Evolutionary conservation across 2,797 vertebrate genomes (phyloP), one percentile per base, ranked within the genome.

Genomic region (Hapalemur alaotrensis): DNA sequence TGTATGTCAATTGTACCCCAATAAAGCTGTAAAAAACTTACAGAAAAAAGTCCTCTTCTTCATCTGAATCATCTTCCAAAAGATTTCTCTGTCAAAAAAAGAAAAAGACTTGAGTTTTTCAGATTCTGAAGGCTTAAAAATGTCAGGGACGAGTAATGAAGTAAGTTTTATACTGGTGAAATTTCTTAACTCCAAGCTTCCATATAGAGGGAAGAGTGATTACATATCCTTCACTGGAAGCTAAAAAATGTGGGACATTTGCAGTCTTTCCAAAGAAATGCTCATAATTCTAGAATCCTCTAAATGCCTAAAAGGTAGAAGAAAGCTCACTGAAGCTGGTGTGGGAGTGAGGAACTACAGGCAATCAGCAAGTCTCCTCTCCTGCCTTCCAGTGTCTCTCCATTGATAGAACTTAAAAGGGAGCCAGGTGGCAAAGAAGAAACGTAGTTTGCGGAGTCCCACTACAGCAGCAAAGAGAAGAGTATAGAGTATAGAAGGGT

Each of bases 11-110:
- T 76, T 92, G 95, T 0, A 94, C 5, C 6, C 12, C 28, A 35
- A 72, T 46, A 88, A 84, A 86, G 63, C n/a, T 70, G 23, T 69
- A 38, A 79, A 76, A 76, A 88, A 99, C 99, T 99, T 98, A 99
- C 99, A 99, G 98, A 97, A 99, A 99, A 98, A 99, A 99, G 98
- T 99, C 99, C 97, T 99, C 99, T 97, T 99, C 99, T 98, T 99
- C 99, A 98, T 99, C 99, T 0, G 99, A 99, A 98, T 99, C 99
- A 97, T 99, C 99, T 98, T 99, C 99, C 96, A 99, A 97, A 38
- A 99, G 98, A 98, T 99, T 99, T 98, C 99, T 99, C 99, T 99
- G 98, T 90, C 89, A 98, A 96, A 97, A 92, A 80, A 96, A 89
- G 13, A 65, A 54, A 80, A 92, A 80, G 43, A 87, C 14, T 61